Evolutionary conservation across 2,888 invertebrate genomes (phyloP).

Genomic region (Pheosia gnoma): DNA sequence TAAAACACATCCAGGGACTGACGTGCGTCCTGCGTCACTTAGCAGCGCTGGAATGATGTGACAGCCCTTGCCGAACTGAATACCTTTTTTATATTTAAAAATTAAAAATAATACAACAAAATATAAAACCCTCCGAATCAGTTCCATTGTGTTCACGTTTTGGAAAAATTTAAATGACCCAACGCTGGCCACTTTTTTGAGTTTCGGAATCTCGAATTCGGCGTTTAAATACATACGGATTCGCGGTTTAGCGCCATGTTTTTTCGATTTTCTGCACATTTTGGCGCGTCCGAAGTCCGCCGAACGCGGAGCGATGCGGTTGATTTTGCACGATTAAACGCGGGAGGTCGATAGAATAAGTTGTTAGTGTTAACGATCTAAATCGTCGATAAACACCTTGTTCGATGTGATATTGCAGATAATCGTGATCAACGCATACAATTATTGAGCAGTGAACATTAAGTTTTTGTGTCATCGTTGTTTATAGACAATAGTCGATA

Average conservation of each 20-base stretch:
- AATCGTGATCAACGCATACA: conserved; percentile 18
- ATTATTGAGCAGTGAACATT: conserved; percentile 13
- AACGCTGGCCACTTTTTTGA: conserved; percentile 75
- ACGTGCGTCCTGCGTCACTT: conserved; percentile 84
- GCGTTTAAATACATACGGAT: conserved; percentile 83
- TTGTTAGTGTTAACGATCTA: conserved; percentile 78
- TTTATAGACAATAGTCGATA: not conserved
- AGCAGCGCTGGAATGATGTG: conserved; percentile 84
- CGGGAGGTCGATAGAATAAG: conserved; percentile 77
- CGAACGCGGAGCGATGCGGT: conserved; percentile 68
- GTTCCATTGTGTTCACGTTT: conserved; percentile 84
- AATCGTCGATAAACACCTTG: conserved; percentile 59
- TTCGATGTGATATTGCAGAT: conserved; percentile 43
- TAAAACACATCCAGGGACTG: conserved; percentile 78
- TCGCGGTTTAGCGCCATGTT: conserved; percentile 84
- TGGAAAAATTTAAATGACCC: conserved; percentile 82
- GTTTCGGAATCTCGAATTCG: conserved; percentile 74
- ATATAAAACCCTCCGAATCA: conserved; percentile 68
- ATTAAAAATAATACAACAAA: conserved; percentile 75
- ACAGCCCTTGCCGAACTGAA: conserved; percentile 81
- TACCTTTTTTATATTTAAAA: conserved; percentile 77
- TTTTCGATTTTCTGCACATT: conserved; percentile 83
- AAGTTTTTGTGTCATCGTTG: conserved; percentile 10
- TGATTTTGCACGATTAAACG: conserved; percentile 78
- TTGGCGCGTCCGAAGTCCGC: conserved; percentile 68